phyloP scores from a whole-genome alignment of 1,140 invertebrate species.

The Magallana angulata region DNA sequence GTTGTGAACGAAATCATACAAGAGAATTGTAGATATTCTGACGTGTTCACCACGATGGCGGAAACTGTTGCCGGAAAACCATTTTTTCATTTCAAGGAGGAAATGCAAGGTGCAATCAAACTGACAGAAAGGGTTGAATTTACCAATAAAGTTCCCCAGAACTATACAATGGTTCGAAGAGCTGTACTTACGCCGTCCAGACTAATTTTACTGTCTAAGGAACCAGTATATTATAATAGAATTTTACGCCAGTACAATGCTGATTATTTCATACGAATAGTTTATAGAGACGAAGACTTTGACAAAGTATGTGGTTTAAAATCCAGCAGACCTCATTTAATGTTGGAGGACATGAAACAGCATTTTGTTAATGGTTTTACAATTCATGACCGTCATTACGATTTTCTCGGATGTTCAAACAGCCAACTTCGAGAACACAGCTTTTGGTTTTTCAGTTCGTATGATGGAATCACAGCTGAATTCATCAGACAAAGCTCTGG shows the following conservation, averaged over 20 bases:
- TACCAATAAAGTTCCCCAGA: not conserved
- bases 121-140: no score
- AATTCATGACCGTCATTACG: constrained; percentile 19
- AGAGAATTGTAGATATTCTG: no score
- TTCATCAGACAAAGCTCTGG: constrained; percentile 19
- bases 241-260: constrained; percentile 41
- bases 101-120: no score
- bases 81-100: no score
- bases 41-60: no score
- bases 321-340: not conserved
- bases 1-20: no score
- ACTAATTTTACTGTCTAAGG: not conserved
- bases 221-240: constrained; percentile 32
- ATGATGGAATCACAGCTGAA: constrained; percentile 34
- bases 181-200: constrained; percentile 35
- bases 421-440: constrained; percentile 45
- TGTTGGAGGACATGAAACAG: not conserved
- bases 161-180: not conserved
- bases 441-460: constrained; percentile 33
- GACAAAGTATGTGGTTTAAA: not conserved
- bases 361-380: not conserved
- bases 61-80: no score
- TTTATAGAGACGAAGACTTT: constrained; percentile 46
- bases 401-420: constrained; percentile 43
- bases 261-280: constrained; percentile 39